Percentiles rank a stretch among this genome's conserved stretches.
Conservation (phyloP, 1,140 invertebrate species). For the Temnothorax longispinosus region DNA sequence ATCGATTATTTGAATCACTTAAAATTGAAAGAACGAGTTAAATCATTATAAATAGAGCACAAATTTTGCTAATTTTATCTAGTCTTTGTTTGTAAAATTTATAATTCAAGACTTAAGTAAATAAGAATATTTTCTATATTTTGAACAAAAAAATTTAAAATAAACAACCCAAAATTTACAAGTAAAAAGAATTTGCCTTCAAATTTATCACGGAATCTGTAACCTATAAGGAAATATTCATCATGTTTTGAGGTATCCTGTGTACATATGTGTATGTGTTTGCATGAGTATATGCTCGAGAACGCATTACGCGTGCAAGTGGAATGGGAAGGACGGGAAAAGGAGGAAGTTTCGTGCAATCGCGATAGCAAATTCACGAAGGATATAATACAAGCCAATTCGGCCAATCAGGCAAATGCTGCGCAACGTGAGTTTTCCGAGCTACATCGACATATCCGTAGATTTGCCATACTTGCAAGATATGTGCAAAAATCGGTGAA, state of each 20-base stretch:
- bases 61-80: background rate
- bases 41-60: background rate
- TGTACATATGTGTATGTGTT: background rate
- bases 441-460: background rate
- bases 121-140: background rate
- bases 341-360: conserved; percentile 35
- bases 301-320: conserved; percentile 21
- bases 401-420: conserved; percentile 67
- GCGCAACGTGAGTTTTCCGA: conserved; percentile 53
- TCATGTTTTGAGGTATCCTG: background rate
- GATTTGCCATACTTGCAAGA: background rate
- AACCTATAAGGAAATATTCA: background rate
- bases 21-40: background rate
- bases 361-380: conserved; percentile 60
- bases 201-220: background rate
- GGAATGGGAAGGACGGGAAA: background rate
- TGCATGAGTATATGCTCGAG: background rate
- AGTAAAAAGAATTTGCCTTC: background rate
- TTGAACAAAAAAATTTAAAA: background rate
- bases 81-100: background rate
- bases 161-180: background rate
- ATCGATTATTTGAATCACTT: background rate
- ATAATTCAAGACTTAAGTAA: background rate
- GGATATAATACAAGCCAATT: conserved; percentile 66
- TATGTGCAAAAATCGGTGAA: background rate